Evolutionary conservation across 2,113 vertebrate species (phyloP).

Genomic region (Tachycineta bicolor): DNA sequence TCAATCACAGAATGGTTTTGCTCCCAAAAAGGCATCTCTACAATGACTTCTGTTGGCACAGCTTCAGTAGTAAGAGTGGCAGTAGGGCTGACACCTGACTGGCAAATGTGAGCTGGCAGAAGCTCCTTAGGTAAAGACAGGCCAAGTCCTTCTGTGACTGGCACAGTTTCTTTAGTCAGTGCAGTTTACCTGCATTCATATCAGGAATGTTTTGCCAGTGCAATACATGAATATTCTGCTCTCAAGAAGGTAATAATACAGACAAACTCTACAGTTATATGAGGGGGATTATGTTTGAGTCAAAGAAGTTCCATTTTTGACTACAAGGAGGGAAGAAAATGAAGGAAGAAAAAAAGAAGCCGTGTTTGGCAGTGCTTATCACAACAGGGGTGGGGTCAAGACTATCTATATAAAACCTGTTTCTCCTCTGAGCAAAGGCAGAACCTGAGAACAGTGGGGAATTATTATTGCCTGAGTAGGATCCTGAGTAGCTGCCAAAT

Average conservation of each 20-base stretch:
- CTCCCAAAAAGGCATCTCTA: not conserved
- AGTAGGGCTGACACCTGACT: not conserved
- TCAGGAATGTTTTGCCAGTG: not conserved
- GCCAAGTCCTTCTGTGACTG: conserved; percentile 13
- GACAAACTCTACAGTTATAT: not conserved
- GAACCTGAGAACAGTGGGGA: not conserved
- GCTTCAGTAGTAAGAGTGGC: not conserved
- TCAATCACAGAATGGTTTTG: not conserved
- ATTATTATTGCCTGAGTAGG: not conserved
- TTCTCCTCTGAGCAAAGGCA: not conserved
- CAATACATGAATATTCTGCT: not conserved
- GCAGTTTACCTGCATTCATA: not conserved
- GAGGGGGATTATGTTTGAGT: not conserved
- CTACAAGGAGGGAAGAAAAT: not conserved
- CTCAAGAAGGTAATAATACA: not conserved
- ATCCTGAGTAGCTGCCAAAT: not conserved
- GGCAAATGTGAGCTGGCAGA: conserved; percentile 17
- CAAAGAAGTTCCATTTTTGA: not conserved
- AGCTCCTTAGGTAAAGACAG: not conserved
- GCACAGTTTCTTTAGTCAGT: not conserved
- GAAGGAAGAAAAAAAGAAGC: not conserved
- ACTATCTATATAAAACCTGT: not conserved
- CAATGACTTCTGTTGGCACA: not conserved
- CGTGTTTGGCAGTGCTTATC: not conserved
- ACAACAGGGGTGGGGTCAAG: not conserved